Evolutionary conservation across 1,140 invertebrate species (phyloP), one percentile per base, ranked within the genome.

Genomic region (Metopolophium dirhodum): DNA sequence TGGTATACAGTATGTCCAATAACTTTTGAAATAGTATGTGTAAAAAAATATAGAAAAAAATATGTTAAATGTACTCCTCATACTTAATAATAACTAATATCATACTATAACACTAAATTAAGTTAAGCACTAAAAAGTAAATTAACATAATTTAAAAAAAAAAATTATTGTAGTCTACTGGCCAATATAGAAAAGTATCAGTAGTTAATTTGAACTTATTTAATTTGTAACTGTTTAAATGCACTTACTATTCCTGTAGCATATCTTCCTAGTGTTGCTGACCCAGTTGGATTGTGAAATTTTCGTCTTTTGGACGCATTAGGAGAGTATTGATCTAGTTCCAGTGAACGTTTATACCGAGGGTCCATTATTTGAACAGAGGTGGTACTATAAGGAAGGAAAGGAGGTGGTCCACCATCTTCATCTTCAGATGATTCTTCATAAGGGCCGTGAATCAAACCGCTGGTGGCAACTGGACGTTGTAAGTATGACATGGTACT

Each of bases 401-500:
- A 93, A 30, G 91, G 35, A 30, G 91, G 82, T 23, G 91, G 82
- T 54, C 91, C 91, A 14, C 68, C 49, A 20, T 93, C 91, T 93
- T 93, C 91, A 9, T 92, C 90, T 41, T 93, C 91, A 4, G 91
- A 93, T 14, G 91, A 85, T 37, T 93, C 91, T 51, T 93, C 91
- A 18, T 93, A 93, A 9, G 91, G 82, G 6, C 77, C 91, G 30
- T 93, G 91, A 35, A 93, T 85, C 23, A 93, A 1, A 7, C 91
- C 82, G 6, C 82, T 93, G 11, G 91, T 86, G 0, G 91, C 82
- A 7, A 82, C 26, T 23, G 77, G 91, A 0, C 91, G 91, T 93
- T 83, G 91, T 82, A 93, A 41, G 23, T 93, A 93, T 9, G 91
- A 85, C 82, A 93, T 93, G n/a, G 91, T 86, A n/a, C 91, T 93